These are phyloP conservation scores for Tipula lateralis DNA, from an alignment of 2,888 invertebrate species.

Conservation along the genomic window DNA sequence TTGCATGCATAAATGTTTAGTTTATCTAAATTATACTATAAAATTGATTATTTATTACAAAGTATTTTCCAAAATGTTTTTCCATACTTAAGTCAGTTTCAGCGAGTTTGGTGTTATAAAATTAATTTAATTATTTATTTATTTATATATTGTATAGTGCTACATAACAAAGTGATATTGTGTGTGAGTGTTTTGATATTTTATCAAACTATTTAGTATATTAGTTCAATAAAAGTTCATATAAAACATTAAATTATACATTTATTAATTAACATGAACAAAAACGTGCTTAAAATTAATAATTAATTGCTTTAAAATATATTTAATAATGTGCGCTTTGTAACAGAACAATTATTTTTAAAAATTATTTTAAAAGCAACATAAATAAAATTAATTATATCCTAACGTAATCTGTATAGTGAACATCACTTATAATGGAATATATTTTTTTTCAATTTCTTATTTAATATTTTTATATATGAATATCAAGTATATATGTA, in stretches of 20 bases:
- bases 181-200: background rate
- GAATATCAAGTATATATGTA: no score
- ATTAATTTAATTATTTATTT: background rate
- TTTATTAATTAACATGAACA: background rate
- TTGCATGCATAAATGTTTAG: background rate
- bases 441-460: background rate
- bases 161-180: background rate
- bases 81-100: background rate
- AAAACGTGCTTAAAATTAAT: constrained; percentile 2
- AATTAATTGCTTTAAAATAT: background rate
- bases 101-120: background rate
- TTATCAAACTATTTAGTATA: background rate
- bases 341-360: background rate
- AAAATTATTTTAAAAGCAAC: background rate
- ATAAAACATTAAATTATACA: background rate
- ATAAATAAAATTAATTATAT: background rate
- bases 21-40: background rate
- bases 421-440: background rate
- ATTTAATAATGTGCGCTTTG: background rate
- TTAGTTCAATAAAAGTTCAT: background rate
- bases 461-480: background rate
- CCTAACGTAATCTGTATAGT: background rate
- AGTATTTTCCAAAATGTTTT: background rate
- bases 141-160: background rate
- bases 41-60: background rate